A percentile compares a stretch with the other conserved stretches of the same genome.
Conservation (phyloP, 1,140 invertebrate genomes). For the Callitettix versicolor region DNA sequence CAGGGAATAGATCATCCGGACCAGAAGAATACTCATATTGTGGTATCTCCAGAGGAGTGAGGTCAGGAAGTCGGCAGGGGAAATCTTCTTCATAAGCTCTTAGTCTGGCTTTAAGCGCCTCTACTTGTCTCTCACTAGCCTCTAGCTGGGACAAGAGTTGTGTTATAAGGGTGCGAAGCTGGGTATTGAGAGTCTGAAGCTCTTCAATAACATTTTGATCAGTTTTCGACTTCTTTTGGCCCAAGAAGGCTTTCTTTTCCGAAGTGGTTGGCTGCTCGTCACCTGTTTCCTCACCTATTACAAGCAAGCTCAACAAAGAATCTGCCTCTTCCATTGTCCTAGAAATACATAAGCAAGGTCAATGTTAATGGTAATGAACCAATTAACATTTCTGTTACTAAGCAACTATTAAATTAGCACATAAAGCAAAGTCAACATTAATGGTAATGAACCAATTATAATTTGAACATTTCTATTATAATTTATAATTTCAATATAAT, state of each 20-base stretch:
- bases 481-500: too few relatives aligned
- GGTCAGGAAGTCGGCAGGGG: slow-evolving; percentile 33
- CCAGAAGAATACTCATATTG: slow-evolving; percentile 35
- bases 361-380: too few relatives aligned
- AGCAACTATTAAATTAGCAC: too few relatives aligned
- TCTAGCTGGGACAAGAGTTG: slow-evolving; percentile 47
- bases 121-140: slow-evolving; percentile 43
- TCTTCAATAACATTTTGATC: slow-evolving; percentile 47
- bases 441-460: too few relatives aligned
- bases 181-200: slow-evolving; percentile 24
- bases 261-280: background rate
- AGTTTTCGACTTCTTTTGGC: slow-evolving; percentile 43
- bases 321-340: slow-evolving; percentile 51
- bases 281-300: slow-evolving; percentile 26
- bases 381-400: too few relatives aligned
- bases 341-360: too few relatives aligned
- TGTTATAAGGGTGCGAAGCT: slow-evolving; percentile 34
- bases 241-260: slow-evolving; percentile 18
- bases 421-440: too few relatives aligned
- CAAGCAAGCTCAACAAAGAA: slow-evolving; percentile 39
- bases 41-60: slow-evolving; percentile 45
- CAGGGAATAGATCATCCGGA: too few relatives aligned
- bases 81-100: slow-evolving; percentile 35
- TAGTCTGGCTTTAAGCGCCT: slow-evolving; percentile 38
- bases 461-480: too few relatives aligned